Conservation (phyloP, 2,888 invertebrate genomes). For the Apamea crenata region DNA sequence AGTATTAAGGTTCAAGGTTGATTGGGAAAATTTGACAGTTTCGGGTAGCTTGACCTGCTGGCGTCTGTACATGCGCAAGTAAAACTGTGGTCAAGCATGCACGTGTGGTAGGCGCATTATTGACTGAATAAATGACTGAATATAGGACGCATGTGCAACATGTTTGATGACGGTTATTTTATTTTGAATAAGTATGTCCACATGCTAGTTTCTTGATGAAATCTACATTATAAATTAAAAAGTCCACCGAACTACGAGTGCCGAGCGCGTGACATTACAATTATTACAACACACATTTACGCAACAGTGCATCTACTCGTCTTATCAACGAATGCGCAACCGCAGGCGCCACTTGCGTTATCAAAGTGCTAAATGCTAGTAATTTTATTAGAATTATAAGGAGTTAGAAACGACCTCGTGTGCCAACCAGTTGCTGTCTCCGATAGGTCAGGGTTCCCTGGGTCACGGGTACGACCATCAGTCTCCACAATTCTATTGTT, state of each 20-base stretch:
- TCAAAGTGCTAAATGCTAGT: constrained; percentile 36
- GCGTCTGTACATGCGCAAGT: too few species aligned
- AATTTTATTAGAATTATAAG: constrained; percentile 32
- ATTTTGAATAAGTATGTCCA: neutral
- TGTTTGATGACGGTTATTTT: too few species aligned
- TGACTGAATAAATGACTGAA: too few species aligned
- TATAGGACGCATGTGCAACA: too few species aligned
- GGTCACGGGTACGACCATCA: constrained; percentile 58
- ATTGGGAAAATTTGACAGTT: too few species aligned
- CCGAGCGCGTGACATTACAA: constrained; percentile 14
- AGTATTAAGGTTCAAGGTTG: too few species aligned
- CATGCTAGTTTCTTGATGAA: neutral
- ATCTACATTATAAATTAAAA: neutral
- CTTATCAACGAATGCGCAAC: constrained; percentile 30
- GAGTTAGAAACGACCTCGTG: constrained; percentile 47
- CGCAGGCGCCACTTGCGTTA: constrained; percentile 29
- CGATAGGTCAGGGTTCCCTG: constrained; percentile 56
- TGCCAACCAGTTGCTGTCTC: constrained; percentile 51
- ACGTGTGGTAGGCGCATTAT: too few species aligned
- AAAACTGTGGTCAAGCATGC: too few species aligned
- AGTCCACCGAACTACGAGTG: neutral
- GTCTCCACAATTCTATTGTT: constrained; percentile 58
- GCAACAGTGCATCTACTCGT: constrained; percentile 34
- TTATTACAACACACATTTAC: constrained; percentile 39
- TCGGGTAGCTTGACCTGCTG: too few species aligned